These are phyloP conservation scores for Pantherophis alleghaniensis DNA, from an alignment of 2,797 vertebrate genomes.

Conservation along the genomic window DNA sequence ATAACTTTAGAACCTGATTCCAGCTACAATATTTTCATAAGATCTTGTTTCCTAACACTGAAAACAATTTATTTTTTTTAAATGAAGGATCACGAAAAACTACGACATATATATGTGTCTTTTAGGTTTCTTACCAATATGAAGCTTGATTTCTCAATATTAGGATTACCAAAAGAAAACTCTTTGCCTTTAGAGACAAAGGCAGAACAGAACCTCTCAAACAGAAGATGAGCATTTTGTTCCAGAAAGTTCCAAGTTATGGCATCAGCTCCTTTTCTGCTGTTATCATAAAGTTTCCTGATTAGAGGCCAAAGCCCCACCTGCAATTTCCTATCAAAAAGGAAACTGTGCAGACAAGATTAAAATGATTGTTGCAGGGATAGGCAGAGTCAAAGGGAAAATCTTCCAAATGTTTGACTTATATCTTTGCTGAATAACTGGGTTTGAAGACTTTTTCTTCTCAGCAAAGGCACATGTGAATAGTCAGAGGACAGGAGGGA, in stretches of 20 bases:
- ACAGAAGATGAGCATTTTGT: background rate
- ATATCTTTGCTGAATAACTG: background rate
- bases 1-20: background rate
- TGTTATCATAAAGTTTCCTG: background rate
- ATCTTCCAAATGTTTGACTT: background rate
- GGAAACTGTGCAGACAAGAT: background rate
- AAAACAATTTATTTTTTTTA: background rate
- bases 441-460: background rate
- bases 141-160: background rate
- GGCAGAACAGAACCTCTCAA: background rate
- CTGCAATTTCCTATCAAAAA: background rate
- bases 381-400: background rate
- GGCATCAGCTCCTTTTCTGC: background rate
- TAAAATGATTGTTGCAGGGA: background rate
- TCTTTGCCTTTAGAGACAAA: background rate
- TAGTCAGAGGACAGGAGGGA: background rate
- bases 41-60: background rate
- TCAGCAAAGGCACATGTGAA: conserved; percentile 29
- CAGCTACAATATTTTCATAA: background rate
- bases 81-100: background rate
- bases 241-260: background rate
- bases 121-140: background rate
- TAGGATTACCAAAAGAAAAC: background rate
- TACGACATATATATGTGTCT: background rate
- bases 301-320: background rate